These are phyloP conservation scores for Amblyopsis rosae DNA, from an alignment of 2,113 vertebrate genomes.

Conservation along the genomic window DNA sequence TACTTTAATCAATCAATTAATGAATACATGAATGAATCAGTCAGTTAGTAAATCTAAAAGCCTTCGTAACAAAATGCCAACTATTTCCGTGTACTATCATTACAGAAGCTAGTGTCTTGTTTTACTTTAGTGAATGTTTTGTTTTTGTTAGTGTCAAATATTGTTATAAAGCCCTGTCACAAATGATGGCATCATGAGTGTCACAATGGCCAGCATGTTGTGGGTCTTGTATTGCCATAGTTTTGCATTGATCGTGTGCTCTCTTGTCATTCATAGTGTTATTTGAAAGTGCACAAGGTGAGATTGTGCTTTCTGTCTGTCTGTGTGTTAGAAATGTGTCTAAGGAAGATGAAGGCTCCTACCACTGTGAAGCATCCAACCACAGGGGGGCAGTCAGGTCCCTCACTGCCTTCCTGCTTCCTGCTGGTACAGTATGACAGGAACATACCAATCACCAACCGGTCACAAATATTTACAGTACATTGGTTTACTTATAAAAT, in stretches of 20 bases:
- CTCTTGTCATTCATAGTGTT: not conserved
- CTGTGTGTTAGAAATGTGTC: conserved; percentile 68
- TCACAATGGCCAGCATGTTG: too few species aligned
- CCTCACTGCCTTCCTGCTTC: conserved; percentile 64
- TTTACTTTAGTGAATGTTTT: not conserved
- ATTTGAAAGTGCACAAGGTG: not conserved
- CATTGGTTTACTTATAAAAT: too few species aligned
- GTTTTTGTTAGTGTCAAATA: too few species aligned
- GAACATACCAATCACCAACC: too few species aligned
- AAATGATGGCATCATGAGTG: too few species aligned
- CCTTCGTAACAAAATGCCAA: too few species aligned
- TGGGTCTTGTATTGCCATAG: not conserved
- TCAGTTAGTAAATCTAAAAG: not conserved
- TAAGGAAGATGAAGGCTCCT: conserved; percentile 71
- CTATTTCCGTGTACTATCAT: too few species aligned
- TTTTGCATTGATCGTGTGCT: not conserved
- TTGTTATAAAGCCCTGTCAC: too few species aligned
- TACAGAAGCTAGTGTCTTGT: too few species aligned
- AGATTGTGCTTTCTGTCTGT: conserved; percentile 3
- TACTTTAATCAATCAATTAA: not conserved
- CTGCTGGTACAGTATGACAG: conserved; percentile 62
- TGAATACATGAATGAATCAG: not conserved
- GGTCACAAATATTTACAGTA: too few species aligned
- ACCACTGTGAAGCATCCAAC: conserved; percentile 75
- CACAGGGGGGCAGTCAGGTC: conserved; percentile 63